Base-by-base conservation (phyloP, 2,888 invertebrate species). In the Loripinus fragilis region DNA sequence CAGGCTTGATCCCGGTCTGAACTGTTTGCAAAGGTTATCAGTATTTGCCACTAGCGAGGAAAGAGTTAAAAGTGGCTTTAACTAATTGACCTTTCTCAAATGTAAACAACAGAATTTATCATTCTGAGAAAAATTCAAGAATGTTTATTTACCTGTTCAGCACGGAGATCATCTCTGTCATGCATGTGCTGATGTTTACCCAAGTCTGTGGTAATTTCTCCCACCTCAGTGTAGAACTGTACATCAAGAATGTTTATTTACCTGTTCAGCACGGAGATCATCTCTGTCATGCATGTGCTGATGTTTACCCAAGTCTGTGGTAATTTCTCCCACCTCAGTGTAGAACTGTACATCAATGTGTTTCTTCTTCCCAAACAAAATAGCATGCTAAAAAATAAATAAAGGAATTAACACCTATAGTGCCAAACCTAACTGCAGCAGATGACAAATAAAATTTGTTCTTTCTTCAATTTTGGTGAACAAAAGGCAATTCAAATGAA, bases 111-210 rank as follows among this genome's bases (percentile, higher is more conserved):
- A n/a, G n/a, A n/a, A n/a, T n/a, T n/a, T n/a, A n/a, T n/a, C n/a
- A n/a, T n/a, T n/a, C n/a, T n/a, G n/a, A n/a, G n/a, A n/a, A n/a
- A n/a, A n/a, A n/a, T n/a, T n/a, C n/a, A n/a, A n/a, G n/a, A n/a
- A n/a, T n/a, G n/a, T 10, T 0, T 67, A 1, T 50, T 48, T 33
- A 94, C 94, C 95, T 99, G 99, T 94, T 99, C 99, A 8, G 99
- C 98, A 0, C 99, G 98, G 78, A 99, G 95, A 95, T 99, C 99
- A 94, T 99, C 99, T 60, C 99, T 95, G 94, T 99, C 99, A 93
- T 99, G 99, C 99, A 99, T 99, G 94, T 99, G 99, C 93, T 99
- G 99, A 94, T 99, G 99, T 94, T 99, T 99, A 64, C 99, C 99
- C 90, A 99, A 95, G 95, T 99, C 99, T 0, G 99, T 99, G 0